Evolutionary conservation across 2,113 vertebrate genomes (phyloP), one percentile per base, ranked within the genome.

Genomic region (Sitta europaea): DNA sequence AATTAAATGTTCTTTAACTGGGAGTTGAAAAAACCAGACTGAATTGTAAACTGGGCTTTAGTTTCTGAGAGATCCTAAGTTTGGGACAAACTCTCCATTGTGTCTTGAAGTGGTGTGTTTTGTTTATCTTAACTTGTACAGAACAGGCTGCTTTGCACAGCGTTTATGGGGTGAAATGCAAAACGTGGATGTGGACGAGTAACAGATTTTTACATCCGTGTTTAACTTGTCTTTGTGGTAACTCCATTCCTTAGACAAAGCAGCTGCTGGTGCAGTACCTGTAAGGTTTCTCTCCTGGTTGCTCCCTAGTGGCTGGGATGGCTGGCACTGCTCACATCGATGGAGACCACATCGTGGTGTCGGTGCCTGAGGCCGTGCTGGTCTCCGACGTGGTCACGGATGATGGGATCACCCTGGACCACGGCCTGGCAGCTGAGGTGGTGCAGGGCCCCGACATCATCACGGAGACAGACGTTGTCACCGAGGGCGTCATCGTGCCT

Each of bases 281-380:
- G 78, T 98, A 96, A 98, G 84, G 7, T 74, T 93, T 83, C 78
- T 91, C 86, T 96, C 86, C 94, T 79, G 48, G 94, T 98, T 97
- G 66, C 98, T 92, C 97, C 95, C 36, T 94, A 99, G 99, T 99
- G 98, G 98, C 99, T 97, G 99, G 99, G 90, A 99, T 99, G 99
- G 98, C 99, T 78, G 99, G 99, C 96, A 98, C 99, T 90, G 99
- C 99, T 77, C 99, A 99, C 96, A 99, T 99, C 53, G 99, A 99
- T 55, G 99, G 99, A 72, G 99, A 99, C 83, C 99, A 99, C 97
- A 99, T 99, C 79, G 99, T 99, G 90, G 99, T 99, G 59, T 99
- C 99, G 17, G 99, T 99, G 63, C 99, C 99, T 0, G 99, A 99
- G 96, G 99, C 99, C 29, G 99, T 99, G 76, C 98, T 99, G 85